These are phyloP conservation scores for Camponotus fellah DNA, from an alignment of 2,888 invertebrate species.

Conservation along the genomic window DNA sequence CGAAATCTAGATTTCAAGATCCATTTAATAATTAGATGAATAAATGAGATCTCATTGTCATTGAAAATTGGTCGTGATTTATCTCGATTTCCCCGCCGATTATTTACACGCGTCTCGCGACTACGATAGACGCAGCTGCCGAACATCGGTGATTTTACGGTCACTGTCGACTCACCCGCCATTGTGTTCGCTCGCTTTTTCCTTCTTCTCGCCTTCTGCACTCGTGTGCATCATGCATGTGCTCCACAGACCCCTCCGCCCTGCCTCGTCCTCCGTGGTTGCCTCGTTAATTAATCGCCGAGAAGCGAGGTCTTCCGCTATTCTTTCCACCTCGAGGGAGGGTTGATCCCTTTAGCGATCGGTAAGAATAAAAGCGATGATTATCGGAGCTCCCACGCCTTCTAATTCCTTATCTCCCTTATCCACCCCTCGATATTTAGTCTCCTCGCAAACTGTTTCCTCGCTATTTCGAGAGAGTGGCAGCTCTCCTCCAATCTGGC, in stretches of 20 bases:
- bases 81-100: conserved; percentile 27
- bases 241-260: conserved; percentile 8
- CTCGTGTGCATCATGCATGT: neutral
- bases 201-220: neutral
- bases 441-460: conserved; percentile 19
- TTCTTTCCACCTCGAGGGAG: neutral
- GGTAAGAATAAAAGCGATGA: conserved; percentile 42
- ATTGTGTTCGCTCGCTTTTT: conserved; percentile 14
- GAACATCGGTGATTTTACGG: conserved; percentile 20
- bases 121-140: conserved; percentile 15
- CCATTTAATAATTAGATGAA: conserved; percentile 33
- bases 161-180: conserved; percentile 50
- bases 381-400: conserved; percentile 19
- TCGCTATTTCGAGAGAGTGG: conserved; percentile 22
- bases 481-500: conserved; percentile 23
- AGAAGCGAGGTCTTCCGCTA: neutral
- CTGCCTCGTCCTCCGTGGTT: conserved; percentile 12
- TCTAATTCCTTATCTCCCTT: neutral
- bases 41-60: conserved; percentile 33
- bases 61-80: conserved; percentile 3
- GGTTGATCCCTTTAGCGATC: conserved; percentile 31
- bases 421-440: neutral
- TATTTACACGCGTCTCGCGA: neutral
- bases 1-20: neutral
- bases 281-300: conserved; percentile 52